Base-by-base conservation (phyloP, 1,140 invertebrate genomes). In the Panonychus citri region DNA sequence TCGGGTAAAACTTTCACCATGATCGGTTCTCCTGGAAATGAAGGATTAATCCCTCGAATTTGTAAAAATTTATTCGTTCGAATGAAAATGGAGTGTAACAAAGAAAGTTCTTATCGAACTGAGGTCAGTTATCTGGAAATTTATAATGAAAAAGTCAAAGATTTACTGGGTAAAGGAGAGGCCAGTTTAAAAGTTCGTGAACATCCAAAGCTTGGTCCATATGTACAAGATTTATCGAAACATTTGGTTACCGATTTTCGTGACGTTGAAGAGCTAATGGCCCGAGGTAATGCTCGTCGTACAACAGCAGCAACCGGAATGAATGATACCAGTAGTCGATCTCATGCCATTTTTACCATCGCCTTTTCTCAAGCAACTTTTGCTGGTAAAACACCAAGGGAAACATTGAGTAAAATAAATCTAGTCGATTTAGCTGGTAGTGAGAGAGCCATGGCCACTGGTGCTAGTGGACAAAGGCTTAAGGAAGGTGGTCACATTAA, bases 1-100 rank as follows among this genome's bases (percentile, higher is more conserved):
- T 85, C 94, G 54, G 95, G 95, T 17, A 99, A 99, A 72, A 93
- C 87, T 5, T 99, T 96, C 68, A 98, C 93, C 4, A 99, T 99
- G 95, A 99, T 99, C 94, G 95, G 95, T 3, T 83, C 85, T 63
- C 85, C 88, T 64, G 84, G 83, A 1, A 86, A 97, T 68, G 85
- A 94, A 70, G 94, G 94, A 28, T 96, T 97, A 62, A 98, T 98
- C 66, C 94, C 94, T 30, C 85, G 90, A 72, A 83, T 98, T 55
- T 98, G 94, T 73, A 82, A 91, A 71, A 90, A 97, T 73, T 75
- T 98, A 10, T 98, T 98, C 70, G 73, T 78, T 27, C 79, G 82
- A 66, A 95, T 97, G 61, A 76, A 78, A 59, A 82, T 79, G 52
- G 77, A 77, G 57, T 75, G 75, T 55, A 78, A 81, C 55, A 79